These are phyloP conservation scores for Acrocera orbiculus DNA, from an alignment of 2,888 invertebrate species.

Conservation along the genomic window DNA sequence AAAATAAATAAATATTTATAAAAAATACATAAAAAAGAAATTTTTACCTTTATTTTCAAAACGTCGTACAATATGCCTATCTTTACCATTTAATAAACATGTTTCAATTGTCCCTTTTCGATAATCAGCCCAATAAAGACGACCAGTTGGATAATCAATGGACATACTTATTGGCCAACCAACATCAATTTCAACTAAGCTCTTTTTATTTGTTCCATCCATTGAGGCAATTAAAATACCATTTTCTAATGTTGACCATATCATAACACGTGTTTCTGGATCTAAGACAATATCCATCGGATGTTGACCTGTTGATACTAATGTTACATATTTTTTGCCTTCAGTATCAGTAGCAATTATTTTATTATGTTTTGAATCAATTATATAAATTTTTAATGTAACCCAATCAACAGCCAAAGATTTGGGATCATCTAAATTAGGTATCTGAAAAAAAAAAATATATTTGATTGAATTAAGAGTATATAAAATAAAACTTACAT, in stretches of 20 bases:
- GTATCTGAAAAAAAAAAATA: slow-evolving; percentile 24
- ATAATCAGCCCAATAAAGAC: slow-evolving; percentile 74
- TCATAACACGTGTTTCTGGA: slow-evolving; percentile 41
- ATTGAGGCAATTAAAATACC: slow-evolving; percentile 45
- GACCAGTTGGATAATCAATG: slow-evolving; percentile 51
- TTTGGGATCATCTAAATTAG: slow-evolving; percentile 43
- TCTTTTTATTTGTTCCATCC: slow-evolving; percentile 42
- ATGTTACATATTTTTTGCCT: slow-evolving; percentile 25
- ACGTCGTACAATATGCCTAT: slow-evolving; percentile 39
- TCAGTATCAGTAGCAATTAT: slow-evolving; percentile 28
- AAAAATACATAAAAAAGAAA: slow-evolving; percentile 3
- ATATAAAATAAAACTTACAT: slow-evolving; percentile 18
- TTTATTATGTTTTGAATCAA: slow-evolving; percentile 35
- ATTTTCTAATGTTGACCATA: slow-evolving; percentile 59
- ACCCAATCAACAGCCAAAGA: slow-evolving; percentile 61
- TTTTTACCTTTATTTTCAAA: slow-evolving; percentile 34
- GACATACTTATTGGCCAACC: slow-evolving; percentile 62
- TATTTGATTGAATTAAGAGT: not conserved
- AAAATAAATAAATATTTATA: slow-evolving; percentile 2
- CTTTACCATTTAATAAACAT: slow-evolving; percentile 47
- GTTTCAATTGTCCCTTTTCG: slow-evolving; percentile 56
- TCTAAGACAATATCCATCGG: slow-evolving; percentile 55
- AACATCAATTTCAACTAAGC: slow-evolving; percentile 41
- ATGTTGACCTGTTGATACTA: slow-evolving; percentile 36
- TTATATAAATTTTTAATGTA: slow-evolving; percentile 49